Evolutionary conservation across 2,113 vertebrate species (phyloP).

Genomic region (Picathartes gymnocephalus): DNA sequence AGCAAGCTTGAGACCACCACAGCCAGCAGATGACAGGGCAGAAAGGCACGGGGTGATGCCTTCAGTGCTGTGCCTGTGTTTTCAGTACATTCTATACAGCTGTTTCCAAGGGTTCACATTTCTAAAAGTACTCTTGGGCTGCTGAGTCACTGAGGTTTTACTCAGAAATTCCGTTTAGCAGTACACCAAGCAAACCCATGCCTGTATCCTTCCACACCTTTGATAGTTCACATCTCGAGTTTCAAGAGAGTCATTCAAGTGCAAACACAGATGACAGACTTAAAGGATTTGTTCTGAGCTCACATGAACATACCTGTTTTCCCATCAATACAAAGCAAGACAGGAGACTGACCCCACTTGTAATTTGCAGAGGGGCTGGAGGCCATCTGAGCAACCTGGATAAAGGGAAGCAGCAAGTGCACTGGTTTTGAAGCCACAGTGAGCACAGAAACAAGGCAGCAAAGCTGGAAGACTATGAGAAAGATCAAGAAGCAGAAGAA

Average conservation of each 20-base stretch:
- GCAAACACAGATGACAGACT: background rate
- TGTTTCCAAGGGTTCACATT: background rate
- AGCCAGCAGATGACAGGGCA: background rate
- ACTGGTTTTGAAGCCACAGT: background rate
- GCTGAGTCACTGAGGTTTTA: background rate
- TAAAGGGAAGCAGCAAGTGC: background rate
- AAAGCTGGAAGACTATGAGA: background rate
- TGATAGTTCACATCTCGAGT: background rate
- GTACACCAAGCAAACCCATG: background rate
- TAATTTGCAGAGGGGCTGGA: background rate
- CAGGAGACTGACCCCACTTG: background rate
- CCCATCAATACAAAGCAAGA: background rate
- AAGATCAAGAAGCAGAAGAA: background rate
- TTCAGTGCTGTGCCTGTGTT: background rate
- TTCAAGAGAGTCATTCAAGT: background rate
- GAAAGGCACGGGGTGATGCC: background rate
- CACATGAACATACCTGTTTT: background rate
- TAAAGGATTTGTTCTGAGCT: background rate
- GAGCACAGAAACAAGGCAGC: background rate
- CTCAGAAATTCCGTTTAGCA: background rate
- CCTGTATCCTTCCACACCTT: background rate
- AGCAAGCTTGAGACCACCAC: background rate
- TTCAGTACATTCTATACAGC: fast-evolving
- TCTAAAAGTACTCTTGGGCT: background rate
- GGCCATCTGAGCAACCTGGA: background rate